phyloP scores from a whole-genome alignment of 2,797 vertebrate species.

The Leptoclinus maculatus region DNA sequence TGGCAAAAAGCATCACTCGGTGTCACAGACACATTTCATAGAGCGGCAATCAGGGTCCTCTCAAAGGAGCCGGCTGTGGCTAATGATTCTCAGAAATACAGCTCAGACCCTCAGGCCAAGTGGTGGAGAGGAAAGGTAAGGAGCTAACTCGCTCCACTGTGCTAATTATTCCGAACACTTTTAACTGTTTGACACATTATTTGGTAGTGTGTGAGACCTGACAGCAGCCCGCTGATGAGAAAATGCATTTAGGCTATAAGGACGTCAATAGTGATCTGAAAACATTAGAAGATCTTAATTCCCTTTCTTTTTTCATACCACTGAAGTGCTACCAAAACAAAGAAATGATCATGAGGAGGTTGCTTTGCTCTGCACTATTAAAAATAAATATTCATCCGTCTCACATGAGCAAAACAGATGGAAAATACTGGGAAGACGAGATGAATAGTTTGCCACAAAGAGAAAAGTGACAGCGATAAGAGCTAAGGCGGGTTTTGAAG shows the following conservation, averaged over 20 bases:
- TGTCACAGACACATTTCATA: conserved; percentile 47
- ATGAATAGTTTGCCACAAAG: background rate
- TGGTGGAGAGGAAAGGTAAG: conserved; percentile 49
- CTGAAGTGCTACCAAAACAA: conserved; percentile 1
- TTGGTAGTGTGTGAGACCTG: conserved; percentile 6
- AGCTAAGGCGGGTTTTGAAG: background rate
- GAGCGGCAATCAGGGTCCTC: conserved; percentile 43
- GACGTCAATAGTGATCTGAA: conserved; percentile 12
- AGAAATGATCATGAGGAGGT: background rate
- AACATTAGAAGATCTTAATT: conserved; percentile 6
- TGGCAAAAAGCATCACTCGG: conserved; percentile 47
- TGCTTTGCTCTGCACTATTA: background rate
- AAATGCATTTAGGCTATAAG: background rate
- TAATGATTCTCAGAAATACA: conserved; percentile 62
- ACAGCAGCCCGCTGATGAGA: conserved; percentile 27
- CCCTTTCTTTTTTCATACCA: background rate
- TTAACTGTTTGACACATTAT: conserved; percentile 37
- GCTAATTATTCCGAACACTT: conserved; percentile 60
- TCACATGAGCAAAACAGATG: background rate
- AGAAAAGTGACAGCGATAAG: background rate
- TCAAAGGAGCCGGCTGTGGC: conserved; percentile 42
- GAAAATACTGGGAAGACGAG: background rate
- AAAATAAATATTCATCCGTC: background rate
- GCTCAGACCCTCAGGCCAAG: conserved; percentile 55
- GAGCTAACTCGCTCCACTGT: conserved; percentile 22